Percentiles rank a stretch among this genome's conserved stretches.
Conservation (phyloP, 1,140 invertebrate species). For the Pseudomyrmex sp. region DNA sequence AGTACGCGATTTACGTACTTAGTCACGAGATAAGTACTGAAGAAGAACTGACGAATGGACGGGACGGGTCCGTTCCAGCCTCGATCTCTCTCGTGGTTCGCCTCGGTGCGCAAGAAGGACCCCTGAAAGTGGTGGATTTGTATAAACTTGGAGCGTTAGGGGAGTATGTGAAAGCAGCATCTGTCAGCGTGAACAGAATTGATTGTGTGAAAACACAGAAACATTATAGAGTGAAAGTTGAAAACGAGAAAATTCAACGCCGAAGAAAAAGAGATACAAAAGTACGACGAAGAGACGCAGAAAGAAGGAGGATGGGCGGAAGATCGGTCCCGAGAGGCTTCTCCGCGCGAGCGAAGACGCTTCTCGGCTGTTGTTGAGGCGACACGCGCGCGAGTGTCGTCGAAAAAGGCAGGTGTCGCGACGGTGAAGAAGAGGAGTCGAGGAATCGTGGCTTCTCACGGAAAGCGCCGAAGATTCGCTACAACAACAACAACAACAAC, state of each 20-base stretch:
- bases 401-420: conserved; percentile 40
- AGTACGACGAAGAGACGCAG: conserved; percentile 17
- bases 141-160: conserved; percentile 24
- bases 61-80: conserved; percentile 70
- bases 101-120: conserved; percentile 48
- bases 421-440: conserved; percentile 36
- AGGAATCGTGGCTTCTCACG: neutral
- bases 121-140: conserved; percentile 38
- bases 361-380: conserved; percentile 51
- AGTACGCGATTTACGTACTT: neutral
- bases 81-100: conserved; percentile 72
- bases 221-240: conserved; percentile 29
- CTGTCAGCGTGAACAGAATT: conserved; percentile 4
- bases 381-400: conserved; percentile 41
- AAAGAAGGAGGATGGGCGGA: conserved; percentile 44
- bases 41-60: conserved; percentile 72
- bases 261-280: conserved; percentile 44
- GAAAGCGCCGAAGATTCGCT: conserved; percentile 7
- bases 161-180: neutral
- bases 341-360: conserved; percentile 9
- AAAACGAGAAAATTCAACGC: conserved; percentile 30
- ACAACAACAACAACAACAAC: neutral
- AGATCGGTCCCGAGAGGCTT: conserved; percentile 32
- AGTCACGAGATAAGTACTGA: neutral
- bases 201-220: conserved; percentile 19